These are phyloP conservation scores for Stenopsyche tienmushanensis DNA, from an alignment of 1,140 invertebrate genomes.

Conservation along the genomic window DNA sequence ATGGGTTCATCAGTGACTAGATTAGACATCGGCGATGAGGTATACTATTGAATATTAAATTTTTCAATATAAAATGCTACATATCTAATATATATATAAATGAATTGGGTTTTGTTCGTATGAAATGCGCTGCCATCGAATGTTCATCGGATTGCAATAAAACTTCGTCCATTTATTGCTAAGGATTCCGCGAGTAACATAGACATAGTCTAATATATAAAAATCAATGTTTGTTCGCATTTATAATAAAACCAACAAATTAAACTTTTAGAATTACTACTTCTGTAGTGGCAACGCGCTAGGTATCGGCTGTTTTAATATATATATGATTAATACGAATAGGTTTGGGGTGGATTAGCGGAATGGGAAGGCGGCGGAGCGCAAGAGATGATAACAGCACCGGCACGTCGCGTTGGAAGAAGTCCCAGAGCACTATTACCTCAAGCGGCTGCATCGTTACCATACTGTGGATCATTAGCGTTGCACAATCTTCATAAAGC, in stretches of 20 bases:
- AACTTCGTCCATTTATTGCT: too few species aligned
- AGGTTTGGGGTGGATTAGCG: slow-evolving; percentile 52
- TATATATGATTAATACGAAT: not conserved
- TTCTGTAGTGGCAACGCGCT: too few species aligned
- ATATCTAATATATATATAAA: not conserved
- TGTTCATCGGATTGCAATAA: not conserved
- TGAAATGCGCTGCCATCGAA: too few species aligned
- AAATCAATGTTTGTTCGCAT: too few species aligned
- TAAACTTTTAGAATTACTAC: too few species aligned
- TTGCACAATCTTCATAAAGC: slow-evolving; percentile 43
- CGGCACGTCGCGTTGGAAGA: slow-evolving; percentile 47
- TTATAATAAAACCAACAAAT: too few species aligned
- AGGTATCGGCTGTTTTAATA: not conserved
- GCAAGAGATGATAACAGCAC: slow-evolving; percentile 47
- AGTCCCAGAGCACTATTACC: slow-evolving; percentile 37
- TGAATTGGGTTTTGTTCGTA: too few species aligned
- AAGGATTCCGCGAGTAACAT: too few species aligned
- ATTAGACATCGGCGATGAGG: slow-evolving; percentile 39
- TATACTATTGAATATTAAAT: not conserved
- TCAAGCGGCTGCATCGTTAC: slow-evolving; percentile 48
- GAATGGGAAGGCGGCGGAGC: slow-evolving; percentile 53
- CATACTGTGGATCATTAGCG: slow-evolving; percentile 46
- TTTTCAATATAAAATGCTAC: not conserved
- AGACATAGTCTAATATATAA: too few species aligned
- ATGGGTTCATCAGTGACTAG: slow-evolving; percentile 37